Percentiles rank a stretch among this genome's conserved stretches.
These are phyloP conservation scores for Falco novaeseelandiae DNA, from an alignment of 2,797 vertebrate species.

Conservation along the genomic window DNA sequence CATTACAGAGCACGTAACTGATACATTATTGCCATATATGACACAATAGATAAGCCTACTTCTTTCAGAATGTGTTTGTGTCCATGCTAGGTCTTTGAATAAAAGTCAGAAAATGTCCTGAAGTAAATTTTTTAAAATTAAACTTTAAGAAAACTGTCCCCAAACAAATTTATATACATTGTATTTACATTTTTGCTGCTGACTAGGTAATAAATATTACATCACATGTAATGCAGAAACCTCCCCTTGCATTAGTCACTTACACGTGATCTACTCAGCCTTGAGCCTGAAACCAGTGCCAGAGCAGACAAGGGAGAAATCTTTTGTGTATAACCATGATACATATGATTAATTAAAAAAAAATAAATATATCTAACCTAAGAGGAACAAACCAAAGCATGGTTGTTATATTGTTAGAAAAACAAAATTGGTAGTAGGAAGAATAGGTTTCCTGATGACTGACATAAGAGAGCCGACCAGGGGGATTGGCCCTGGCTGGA, in stretches of 20 bases:
- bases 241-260: not conserved
- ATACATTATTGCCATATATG: not conserved
- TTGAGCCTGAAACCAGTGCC: not conserved
- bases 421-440: not conserved
- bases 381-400: not conserved
- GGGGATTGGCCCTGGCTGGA: not conserved
- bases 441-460: not conserved
- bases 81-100: not conserved
- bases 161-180: not conserved
- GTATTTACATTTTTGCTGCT: not conserved
- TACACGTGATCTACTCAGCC: not conserved
- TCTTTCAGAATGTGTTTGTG: not conserved
- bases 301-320: not conserved
- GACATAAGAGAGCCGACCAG: not conserved
- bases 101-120: not conserved
- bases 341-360: not conserved
- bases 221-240: not conserved
- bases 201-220: not conserved
- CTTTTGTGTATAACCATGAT: not conserved
- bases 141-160: not conserved
- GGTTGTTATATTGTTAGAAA: not conserved
- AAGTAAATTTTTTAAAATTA: not conserved
- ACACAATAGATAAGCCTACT: not conserved
- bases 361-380: not conserved
- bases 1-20: not conserved